phyloP scores from a whole-genome alignment of 2,797 vertebrate genomes.

The Poeciliopsis infans region DNA sequence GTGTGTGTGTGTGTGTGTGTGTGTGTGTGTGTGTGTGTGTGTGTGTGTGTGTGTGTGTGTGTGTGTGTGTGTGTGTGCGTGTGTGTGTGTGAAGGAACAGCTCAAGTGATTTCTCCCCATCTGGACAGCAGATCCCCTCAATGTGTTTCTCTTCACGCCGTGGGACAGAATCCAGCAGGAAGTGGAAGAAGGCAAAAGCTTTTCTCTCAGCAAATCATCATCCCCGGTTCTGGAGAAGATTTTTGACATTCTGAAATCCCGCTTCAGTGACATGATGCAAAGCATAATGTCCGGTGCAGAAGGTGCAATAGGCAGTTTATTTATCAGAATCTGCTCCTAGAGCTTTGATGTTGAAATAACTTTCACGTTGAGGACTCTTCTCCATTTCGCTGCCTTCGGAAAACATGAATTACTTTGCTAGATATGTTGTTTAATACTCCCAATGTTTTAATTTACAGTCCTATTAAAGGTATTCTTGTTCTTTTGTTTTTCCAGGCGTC shows the following conservation, averaged over 20 bases:
- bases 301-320: background rate
- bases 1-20: too few species aligned
- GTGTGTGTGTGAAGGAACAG: background rate
- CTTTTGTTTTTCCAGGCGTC: background rate
- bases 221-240: background rate
- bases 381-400: background rate
- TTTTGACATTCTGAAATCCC: background rate
- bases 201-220: background rate
- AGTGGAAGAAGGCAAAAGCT: background rate
- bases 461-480: background rate
- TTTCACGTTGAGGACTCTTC: background rate
- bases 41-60: background rate
- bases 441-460: background rate
- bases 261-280: background rate
- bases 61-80: too few species aligned
- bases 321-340: background rate
- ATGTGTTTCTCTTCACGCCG: background rate
- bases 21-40: background rate
- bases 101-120: background rate
- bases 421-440: background rate
- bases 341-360: background rate
- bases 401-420: background rate
- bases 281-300: background rate
- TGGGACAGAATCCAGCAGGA: background rate
- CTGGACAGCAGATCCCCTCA: slow-evolving; percentile 2